Conservation (phyloP, 2,888 invertebrate genomes). For the Apomyelois bistriatella region DNA sequence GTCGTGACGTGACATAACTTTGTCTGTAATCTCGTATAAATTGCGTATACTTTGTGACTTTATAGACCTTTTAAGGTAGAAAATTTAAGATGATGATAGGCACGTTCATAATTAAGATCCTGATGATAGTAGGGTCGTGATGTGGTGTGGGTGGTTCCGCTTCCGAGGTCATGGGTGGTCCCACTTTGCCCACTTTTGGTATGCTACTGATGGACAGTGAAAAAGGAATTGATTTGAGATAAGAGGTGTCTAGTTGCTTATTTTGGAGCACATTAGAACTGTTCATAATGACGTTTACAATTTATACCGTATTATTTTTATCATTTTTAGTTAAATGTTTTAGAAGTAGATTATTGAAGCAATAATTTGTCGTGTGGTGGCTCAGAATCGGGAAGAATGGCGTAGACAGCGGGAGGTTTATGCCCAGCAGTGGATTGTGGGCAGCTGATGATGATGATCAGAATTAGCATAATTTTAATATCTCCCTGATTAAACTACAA, state of each 20-base stretch:
- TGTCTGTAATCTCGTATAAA: constrained; percentile 68
- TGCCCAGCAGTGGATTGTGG: no score
- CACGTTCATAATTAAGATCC: constrained; percentile 79
- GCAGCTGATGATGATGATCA: no score
- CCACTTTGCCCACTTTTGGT: constrained; percentile 38
- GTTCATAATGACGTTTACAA: no score
- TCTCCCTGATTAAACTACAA: no score
- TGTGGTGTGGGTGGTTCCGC: constrained; percentile 74
- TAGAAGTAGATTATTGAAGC: no score
- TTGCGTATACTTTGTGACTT: constrained; percentile 76
- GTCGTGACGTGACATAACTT: constrained; percentile 76
- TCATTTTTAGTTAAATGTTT: no score
- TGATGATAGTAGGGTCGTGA: constrained; percentile 67
- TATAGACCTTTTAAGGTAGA: constrained; percentile 77
- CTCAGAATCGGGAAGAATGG: no score
- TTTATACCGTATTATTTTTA: no score
- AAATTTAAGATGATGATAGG: constrained; percentile 77
- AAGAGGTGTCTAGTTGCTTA: constrained; percentile 30
- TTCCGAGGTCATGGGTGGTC: constrained; percentile 72
- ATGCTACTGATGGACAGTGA: constrained; percentile 37
- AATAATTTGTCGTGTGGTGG: no score
- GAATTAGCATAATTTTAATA: no score
- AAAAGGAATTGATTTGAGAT: constrained; percentile 32
- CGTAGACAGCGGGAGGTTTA: no score
- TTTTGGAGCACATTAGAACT: neutral